Conservation (phyloP, 2,113 vertebrate genomes). For the Mustelus asterias region DNA sequence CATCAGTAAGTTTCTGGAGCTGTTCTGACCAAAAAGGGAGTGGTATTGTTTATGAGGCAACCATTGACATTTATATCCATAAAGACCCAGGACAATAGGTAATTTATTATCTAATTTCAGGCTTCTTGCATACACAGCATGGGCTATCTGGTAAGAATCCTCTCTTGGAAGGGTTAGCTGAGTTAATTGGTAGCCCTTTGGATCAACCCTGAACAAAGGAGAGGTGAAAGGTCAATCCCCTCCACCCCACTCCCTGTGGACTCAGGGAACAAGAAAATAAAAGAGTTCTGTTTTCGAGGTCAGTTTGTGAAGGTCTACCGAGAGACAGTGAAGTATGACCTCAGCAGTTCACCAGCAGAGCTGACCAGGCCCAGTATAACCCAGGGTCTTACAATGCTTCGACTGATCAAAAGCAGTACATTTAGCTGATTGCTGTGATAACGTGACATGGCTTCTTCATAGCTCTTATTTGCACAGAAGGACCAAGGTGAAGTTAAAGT, state of each 20-base stretch:
- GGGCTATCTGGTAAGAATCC: not conserved
- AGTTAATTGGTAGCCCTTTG: conserved; percentile 18
- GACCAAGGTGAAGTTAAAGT: not conserved
- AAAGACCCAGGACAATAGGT: not conserved
- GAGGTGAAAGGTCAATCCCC: not conserved
- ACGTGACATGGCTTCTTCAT: not conserved
- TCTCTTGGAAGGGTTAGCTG: not conserved
- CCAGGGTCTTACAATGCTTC: not conserved
- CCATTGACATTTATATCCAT: not conserved
- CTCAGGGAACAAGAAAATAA: not conserved
- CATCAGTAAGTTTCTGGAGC: not conserved
- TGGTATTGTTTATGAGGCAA: not conserved
- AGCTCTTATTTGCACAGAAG: not conserved
- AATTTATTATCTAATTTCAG: conserved; percentile 17
- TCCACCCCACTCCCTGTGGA: not conserved
- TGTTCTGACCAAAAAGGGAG: not conserved
- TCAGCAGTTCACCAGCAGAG: not conserved
- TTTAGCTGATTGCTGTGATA: not conserved
- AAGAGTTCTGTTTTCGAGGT: not conserved
- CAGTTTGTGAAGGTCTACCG: not conserved
- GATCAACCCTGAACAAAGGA: conserved; percentile 12
- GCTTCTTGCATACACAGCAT: not conserved
- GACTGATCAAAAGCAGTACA: not conserved
- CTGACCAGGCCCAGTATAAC: not conserved
- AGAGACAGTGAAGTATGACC: not conserved